Percentiles rank a stretch among this genome's conserved stretches.
These are phyloP conservation scores for Aegithalos caudatus DNA, from an alignment of 2,113 vertebrate species.

Conservation along the genomic window DNA sequence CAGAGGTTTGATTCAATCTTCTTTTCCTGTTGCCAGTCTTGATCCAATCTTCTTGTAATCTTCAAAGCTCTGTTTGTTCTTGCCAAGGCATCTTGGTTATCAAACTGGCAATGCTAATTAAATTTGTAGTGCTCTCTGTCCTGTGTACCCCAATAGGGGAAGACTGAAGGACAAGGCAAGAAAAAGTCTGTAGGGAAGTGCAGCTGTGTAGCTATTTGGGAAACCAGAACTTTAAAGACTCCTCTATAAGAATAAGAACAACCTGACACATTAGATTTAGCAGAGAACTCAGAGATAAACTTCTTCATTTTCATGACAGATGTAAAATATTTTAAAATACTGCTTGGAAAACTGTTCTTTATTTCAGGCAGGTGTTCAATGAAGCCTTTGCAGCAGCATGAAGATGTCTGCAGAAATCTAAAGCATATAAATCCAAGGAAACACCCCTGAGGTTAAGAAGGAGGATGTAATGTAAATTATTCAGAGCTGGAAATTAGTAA, in stretches of 20 bases:
- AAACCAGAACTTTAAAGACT: neutral
- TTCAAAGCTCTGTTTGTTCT: no score
- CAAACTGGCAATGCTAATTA: no score
- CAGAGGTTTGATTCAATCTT: no score
- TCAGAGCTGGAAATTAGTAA: constrained; percentile 51
- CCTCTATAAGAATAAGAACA: neutral
- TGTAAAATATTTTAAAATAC: neutral
- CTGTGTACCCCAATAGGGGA: neutral
- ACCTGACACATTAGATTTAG: neutral
- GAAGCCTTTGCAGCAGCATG: neutral
- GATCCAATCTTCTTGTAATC: no score
- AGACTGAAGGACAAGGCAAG: neutral
- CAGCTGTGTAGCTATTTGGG: neutral
- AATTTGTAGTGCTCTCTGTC: no score
- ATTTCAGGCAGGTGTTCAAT: neutral
- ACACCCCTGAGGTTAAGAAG: constrained; percentile 11
- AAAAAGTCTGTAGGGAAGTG: neutral
- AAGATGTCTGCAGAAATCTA: neutral
- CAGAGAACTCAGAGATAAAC: neutral
- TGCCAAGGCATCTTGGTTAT: no score
- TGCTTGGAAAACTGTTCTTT: neutral
- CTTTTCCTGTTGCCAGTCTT: no score
- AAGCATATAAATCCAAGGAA: constrained; percentile 1
- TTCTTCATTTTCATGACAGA: neutral
- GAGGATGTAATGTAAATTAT: constrained; percentile 42